phyloP scores from a whole-genome alignment of 2,113 vertebrate genomes.

The Dicaeum eximium region DNA sequence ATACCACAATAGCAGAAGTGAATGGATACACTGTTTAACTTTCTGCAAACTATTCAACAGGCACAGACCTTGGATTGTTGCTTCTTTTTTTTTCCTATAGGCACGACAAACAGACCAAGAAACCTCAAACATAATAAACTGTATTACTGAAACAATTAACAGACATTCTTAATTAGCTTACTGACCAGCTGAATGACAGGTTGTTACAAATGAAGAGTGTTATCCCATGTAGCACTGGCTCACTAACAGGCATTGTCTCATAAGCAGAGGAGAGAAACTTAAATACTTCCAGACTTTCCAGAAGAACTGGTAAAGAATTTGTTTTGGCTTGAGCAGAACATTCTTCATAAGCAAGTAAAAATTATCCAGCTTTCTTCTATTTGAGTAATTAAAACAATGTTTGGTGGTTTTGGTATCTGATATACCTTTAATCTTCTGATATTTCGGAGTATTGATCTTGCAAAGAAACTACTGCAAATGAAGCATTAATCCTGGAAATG shows the following conservation, averaged over 20 bases:
- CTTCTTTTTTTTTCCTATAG: background rate
- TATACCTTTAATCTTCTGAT: constrained; percentile 75
- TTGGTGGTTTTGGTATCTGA: constrained; percentile 68
- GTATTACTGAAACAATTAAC: constrained; percentile 20
- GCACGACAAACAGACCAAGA: background rate
- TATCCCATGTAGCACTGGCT: constrained; percentile 45
- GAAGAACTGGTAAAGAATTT: constrained; percentile 78
- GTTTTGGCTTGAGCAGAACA: constrained; percentile 76
- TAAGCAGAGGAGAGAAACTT: constrained; percentile 65
- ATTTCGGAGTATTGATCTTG: constrained; percentile 74
- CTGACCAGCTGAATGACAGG: constrained; percentile 18
- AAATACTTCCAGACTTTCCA: constrained; percentile 80
- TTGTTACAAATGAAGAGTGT: constrained; percentile 34
- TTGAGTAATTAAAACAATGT: constrained; percentile 77
- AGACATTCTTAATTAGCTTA: constrained; percentile 16
- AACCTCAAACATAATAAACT: constrained; percentile 18
- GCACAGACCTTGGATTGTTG: constrained; percentile 28
- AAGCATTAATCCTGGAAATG: constrained; percentile 67
- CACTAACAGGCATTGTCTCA: constrained; percentile 70
- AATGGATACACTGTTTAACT: constrained; percentile 53
- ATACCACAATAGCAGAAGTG: constrained; percentile 48
- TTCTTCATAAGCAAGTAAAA: constrained; percentile 73
- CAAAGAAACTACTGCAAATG: constrained; percentile 64
- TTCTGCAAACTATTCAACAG: constrained; percentile 38
- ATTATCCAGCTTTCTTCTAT: constrained; percentile 71